Percentiles rank a stretch among this genome's conserved stretches.
Conservation (phyloP, 2,797 vertebrate genomes). For the Malurus splendens region DNA sequence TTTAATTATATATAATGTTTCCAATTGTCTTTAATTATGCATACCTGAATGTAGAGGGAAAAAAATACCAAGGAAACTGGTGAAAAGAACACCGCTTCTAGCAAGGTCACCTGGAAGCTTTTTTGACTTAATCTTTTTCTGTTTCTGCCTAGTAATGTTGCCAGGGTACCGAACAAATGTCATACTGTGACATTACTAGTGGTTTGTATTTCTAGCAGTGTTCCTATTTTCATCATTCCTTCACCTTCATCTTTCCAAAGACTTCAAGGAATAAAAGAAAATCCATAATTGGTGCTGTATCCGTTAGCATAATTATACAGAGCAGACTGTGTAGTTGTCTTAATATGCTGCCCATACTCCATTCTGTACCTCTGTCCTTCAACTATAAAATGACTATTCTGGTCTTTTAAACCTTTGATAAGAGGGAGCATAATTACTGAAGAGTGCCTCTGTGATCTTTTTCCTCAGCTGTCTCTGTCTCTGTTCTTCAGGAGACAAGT, state of each 20-base stretch:
- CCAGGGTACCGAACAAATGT: background rate
- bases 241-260: background rate
- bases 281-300: background rate
- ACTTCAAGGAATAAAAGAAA: background rate
- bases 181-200: background rate
- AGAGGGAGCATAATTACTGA: background rate
- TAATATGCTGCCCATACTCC: background rate
- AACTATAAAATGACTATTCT: background rate
- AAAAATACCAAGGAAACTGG: background rate
- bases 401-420: background rate
- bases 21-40: background rate
- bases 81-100: background rate
- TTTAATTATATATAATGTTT: background rate
- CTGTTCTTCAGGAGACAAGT: background rate
- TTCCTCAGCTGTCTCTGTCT: background rate
- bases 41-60: background rate
- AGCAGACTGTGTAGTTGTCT: background rate
- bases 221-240: background rate
- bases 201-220: background rate
- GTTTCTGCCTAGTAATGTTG: background rate
- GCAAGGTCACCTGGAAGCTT: background rate
- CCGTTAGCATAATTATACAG: conserved; percentile 3
- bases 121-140: background rate
- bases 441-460: background rate
- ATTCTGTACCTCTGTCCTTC: background rate